Evolutionary conservation across 1,140 invertebrate species (phyloP).

Genomic region (Alviniconcha marisindica): DNA sequence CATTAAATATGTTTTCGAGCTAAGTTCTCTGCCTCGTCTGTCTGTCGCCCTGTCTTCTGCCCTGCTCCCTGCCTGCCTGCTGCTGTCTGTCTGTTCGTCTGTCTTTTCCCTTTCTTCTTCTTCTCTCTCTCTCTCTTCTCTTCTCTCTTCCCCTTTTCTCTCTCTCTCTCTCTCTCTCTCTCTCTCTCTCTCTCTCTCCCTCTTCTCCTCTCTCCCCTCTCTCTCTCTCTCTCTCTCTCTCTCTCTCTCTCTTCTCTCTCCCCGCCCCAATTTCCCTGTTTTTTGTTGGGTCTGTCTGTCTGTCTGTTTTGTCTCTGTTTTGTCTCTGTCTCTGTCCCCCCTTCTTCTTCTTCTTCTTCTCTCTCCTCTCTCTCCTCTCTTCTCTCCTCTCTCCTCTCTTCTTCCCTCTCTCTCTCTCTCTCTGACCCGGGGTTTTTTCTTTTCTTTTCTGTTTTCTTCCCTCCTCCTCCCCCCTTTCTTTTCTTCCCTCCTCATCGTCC

Average conservation of each 20-base stretch:
- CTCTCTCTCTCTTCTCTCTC: too few species aligned
- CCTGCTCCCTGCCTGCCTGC: too few species aligned
- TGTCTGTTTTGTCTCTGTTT: constrained; percentile 6
- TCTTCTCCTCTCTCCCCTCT: too few species aligned
- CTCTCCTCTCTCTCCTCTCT: background rate
- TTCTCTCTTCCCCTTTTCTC: background rate
- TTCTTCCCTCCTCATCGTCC: background rate
- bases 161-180: too few species aligned
- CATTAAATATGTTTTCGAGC: too few species aligned
- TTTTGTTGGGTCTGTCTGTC: background rate
- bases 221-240: too few species aligned
- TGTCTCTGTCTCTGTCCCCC: too few species aligned
- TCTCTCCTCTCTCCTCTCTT: background rate
- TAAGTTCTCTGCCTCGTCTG: too few species aligned
- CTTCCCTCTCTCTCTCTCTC: background rate
- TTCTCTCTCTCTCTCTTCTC: background rate
- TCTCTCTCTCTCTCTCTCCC: too few species aligned
- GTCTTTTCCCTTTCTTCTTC: background rate
- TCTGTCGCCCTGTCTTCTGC: too few species aligned
- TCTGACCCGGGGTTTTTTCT: background rate
- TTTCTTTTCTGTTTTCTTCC: background rate
- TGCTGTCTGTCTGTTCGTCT: too few species aligned
- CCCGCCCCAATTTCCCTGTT: background rate
- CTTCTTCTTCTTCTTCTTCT: background rate
- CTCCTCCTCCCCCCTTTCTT: background rate